phyloP scores from a whole-genome alignment of 2,797 vertebrate species.

The Tragopan temminckii region DNA sequence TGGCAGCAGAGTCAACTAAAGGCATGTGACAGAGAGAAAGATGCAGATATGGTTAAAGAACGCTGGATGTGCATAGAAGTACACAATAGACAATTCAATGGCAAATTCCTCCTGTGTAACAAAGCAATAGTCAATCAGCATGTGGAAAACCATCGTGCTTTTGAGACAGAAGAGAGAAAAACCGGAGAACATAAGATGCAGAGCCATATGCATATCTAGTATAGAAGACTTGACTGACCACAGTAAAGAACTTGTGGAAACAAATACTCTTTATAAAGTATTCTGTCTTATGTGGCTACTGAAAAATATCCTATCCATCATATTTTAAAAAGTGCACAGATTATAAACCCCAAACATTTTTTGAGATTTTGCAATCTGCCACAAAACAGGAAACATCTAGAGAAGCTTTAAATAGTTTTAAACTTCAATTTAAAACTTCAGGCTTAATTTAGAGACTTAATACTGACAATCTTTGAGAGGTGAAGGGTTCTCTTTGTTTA shows the following conservation, averaged over 20 bases:
- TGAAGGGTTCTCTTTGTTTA: not conserved
- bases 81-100: not conserved
- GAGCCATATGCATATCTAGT: not conserved
- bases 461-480: not conserved
- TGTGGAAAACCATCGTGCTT: not conserved
- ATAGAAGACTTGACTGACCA: not conserved
- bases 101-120: not conserved
- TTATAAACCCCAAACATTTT: not conserved
- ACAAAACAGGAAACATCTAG: not conserved
- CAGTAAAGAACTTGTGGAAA: not conserved
- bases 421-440: not conserved
- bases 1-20: slow-evolving; percentile 17
- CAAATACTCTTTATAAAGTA: not conserved
- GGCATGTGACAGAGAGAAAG: not conserved
- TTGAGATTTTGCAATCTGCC: slow-evolving; percentile 31
- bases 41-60: slow-evolving; percentile 38
- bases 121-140: not conserved
- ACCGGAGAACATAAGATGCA: not conserved
- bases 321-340: not conserved
- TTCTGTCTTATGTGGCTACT: not conserved
- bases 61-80: not conserved
- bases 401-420: slow-evolving; percentile 3
- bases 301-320: not conserved
- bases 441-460: not conserved
- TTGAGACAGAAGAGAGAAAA: not conserved